phyloP scores from a whole-genome alignment of 2,797 vertebrate species.

The Sebastes glaucus region DNA sequence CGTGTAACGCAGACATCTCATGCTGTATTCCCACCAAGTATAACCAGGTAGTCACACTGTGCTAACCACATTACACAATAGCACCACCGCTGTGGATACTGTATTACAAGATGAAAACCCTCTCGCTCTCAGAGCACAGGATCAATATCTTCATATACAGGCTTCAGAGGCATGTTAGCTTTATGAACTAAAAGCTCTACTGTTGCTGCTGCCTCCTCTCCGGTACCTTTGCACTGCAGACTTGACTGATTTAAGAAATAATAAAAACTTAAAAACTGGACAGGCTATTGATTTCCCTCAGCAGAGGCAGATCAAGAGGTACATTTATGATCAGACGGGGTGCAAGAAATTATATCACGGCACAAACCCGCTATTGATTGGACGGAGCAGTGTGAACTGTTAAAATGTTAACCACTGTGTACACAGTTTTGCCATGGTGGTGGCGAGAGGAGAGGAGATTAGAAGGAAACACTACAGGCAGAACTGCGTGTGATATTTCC shows the following conservation, averaged over 20 bases:
- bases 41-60: slow-evolving; percentile 46
- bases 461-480: not conserved
- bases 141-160: slow-evolving; percentile 72
- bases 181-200: slow-evolving; percentile 74
- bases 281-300: slow-evolving; percentile 70
- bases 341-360: slow-evolving; percentile 68
- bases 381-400: slow-evolving; percentile 50
- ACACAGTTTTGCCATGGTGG: slow-evolving; percentile 15
- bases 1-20: not conserved
- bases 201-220: slow-evolving; percentile 54
- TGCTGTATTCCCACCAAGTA: slow-evolving; percentile 2
- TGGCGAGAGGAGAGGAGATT: not conserved
- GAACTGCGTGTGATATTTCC: not conserved
- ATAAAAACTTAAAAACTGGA: slow-evolving; percentile 75
- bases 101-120: slow-evolving; percentile 53
- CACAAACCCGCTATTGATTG: slow-evolving; percentile 68
- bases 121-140: slow-evolving; percentile 48
- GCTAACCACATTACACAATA: slow-evolving; percentile 58
- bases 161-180: slow-evolving; percentile 66
- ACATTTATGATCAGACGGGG: slow-evolving; percentile 76
- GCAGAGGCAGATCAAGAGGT: slow-evolving; percentile 72
- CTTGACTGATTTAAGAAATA: slow-evolving; percentile 76
- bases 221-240: slow-evolving; percentile 54
- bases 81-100: slow-evolving; percentile 38
- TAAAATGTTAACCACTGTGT: slow-evolving; percentile 51